Evolutionary conservation across 2,113 vertebrate species (phyloP).

Genomic region (Chaetura pelagica): DNA sequence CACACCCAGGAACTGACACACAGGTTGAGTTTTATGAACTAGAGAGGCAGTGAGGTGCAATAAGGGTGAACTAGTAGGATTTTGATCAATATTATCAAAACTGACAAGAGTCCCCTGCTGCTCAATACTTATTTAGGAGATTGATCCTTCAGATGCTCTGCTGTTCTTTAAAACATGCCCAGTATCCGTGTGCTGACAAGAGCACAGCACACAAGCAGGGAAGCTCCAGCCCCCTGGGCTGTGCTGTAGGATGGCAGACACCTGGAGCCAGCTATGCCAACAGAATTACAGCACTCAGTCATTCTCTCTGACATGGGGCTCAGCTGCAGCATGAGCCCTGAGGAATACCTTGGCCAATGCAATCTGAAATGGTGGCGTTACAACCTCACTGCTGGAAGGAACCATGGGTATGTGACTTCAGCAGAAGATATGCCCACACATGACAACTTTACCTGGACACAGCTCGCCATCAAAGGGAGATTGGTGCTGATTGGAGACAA

Average conservation of each 20-base stretch:
- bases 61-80: neutral
- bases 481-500: neutral
- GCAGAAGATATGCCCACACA: neutral
- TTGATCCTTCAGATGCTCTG: neutral
- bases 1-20: neutral
- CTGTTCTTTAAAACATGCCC: neutral
- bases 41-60: neutral
- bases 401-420: fast-evolving
- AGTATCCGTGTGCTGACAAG: neutral
- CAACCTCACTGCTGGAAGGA: neutral
- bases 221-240: neutral
- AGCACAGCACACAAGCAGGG: neutral
- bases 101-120: neutral
- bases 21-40: fast-evolving
- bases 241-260: neutral
- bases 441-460: fast-evolving
- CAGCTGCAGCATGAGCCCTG: conserved; percentile 24
- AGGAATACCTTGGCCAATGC: neutral
- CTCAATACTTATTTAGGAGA: neutral
- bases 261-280: neutral
- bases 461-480: neutral
- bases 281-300: neutral
- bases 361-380: neutral
- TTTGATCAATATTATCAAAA: neutral
- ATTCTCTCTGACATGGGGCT: neutral